Base-by-base conservation (phyloP, 2,888 invertebrate genomes). In the Acleris emargana region DNA sequence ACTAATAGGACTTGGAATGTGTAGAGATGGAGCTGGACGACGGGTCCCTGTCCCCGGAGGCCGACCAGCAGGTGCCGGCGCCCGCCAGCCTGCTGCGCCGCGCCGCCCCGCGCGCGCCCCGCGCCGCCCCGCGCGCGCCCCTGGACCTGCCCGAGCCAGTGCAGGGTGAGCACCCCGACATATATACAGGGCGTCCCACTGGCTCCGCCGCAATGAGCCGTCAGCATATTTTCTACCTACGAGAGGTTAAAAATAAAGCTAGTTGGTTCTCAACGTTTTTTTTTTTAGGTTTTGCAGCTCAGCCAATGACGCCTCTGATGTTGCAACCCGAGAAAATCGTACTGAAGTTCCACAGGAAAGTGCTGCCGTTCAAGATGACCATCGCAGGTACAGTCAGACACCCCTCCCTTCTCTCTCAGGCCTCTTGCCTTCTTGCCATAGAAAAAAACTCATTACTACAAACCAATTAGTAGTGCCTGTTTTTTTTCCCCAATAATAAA, bases 321-420 rank as follows among this genome's bases (percentile, higher is more conserved):
- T 81, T 91, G 0, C 76, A 79, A 0, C 93, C 93, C 0, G 87
- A 91, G 67, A 89, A 88, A 0, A 79, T 92, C 1, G 86, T 91
- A 0, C 67, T 93, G 32, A 80, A 81, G 5, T 91, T 88, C 45
- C 89, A 91, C 64, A 80, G 88, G 20, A 89, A 89, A 67, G 82
- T 93, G 42, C 87, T 89, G 42, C 93, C 93, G 0, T 92, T 91
- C 77, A 83, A 79, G 47, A 70, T 86, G 2, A 93, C 93, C 0
- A 88, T 90, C 0, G 92, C 93, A 1, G 93, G 93, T 92, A 67
- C 7, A 11, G 32, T 32, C 1, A 9, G 5, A 5, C 28, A 28
- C 5, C n/a, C n/a, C n/a, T n/a, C n/a, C n/a, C n/a, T n/a, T n/a
- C n/a, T n/a, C n/a, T n/a, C n/a, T n/a, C n/a, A n/a, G n/a, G n/a